Conservation (phyloP, 2,113 vertebrate genomes). For the Ia io region DNA sequence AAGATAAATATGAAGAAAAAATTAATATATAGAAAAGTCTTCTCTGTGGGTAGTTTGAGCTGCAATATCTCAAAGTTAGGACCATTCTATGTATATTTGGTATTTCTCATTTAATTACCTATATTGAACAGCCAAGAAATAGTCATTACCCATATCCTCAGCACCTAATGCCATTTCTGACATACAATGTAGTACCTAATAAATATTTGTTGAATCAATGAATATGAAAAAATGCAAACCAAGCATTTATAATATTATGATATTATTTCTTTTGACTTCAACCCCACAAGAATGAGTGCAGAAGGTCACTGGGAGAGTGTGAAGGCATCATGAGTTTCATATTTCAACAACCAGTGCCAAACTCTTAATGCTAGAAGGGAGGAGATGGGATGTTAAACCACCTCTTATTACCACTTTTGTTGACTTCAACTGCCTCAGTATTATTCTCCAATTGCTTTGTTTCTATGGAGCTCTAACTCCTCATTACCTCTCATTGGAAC, state of each 20-base stretch:
- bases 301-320: conserved; percentile 20
- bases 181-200: neutral
- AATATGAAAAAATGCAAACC: conserved; percentile 24
- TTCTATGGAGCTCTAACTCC: conserved; percentile 47
- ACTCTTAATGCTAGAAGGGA: conserved; percentile 58
- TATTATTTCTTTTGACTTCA: neutral
- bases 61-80: neutral
- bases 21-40: neutral
- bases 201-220: neutral
- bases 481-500: conserved; percentile 46
- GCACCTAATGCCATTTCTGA: neutral
- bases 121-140: neutral
- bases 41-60: neutral
- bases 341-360: conserved; percentile 52
- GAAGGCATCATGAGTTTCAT: conserved; percentile 27
- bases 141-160: neutral
- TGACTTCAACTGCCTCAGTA: conserved; percentile 18
- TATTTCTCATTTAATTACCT: conserved; percentile 21
- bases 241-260: conserved; percentile 38
- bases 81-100: neutral
- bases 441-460: conserved; percentile 49
- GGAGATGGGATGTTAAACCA: conserved; percentile 4
- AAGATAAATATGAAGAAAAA: neutral
- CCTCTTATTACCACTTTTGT: conserved; percentile 29
- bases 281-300: neutral